Evolutionary conservation across 2,113 vertebrate genomes (phyloP).

Genomic region (Raja brachyura): DNA sequence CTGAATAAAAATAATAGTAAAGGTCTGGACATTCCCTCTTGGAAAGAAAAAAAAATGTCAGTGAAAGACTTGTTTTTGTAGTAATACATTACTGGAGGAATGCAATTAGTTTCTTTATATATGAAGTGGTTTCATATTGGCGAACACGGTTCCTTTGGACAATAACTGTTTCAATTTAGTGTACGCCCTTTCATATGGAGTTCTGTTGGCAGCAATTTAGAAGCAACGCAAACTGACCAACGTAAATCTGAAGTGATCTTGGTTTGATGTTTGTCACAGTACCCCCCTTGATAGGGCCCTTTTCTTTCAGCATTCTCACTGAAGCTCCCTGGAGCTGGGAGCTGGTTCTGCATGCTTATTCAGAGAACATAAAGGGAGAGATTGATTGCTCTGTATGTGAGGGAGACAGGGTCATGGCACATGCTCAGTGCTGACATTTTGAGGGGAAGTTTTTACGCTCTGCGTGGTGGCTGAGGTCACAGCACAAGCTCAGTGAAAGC

Average conservation of each 20-base stretch:
- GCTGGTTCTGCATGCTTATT: conserved; percentile 66
- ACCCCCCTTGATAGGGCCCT: conserved; percentile 56
- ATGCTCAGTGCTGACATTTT: conserved; percentile 86
- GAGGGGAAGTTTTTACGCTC: conserved; percentile 79
- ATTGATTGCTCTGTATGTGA: conserved; percentile 58
- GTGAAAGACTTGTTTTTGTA: not conserved
- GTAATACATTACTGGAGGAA: not conserved
- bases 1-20: not conserved
- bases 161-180: not conserved
- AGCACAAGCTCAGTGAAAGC: conserved; percentile 91
- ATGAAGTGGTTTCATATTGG: not conserved
- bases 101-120: not conserved
- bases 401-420: conserved; percentile 83
- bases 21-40: not conserved
- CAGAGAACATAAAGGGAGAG: conserved; percentile 69
- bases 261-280: conserved; percentile 54
- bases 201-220: not conserved
- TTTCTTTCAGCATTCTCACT: conserved; percentile 46
- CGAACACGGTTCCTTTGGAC: not conserved
- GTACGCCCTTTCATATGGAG: not conserved
- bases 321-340: conserved; percentile 62
- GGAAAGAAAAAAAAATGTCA: not conserved
- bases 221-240: not conserved
- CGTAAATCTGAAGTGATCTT: not conserved
- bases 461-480: conserved; percentile 94